Evolutionary conservation across 1,140 invertebrate species (phyloP), one percentile per base, ranked within the genome.

Genomic region (Bombus polaris): DNA sequence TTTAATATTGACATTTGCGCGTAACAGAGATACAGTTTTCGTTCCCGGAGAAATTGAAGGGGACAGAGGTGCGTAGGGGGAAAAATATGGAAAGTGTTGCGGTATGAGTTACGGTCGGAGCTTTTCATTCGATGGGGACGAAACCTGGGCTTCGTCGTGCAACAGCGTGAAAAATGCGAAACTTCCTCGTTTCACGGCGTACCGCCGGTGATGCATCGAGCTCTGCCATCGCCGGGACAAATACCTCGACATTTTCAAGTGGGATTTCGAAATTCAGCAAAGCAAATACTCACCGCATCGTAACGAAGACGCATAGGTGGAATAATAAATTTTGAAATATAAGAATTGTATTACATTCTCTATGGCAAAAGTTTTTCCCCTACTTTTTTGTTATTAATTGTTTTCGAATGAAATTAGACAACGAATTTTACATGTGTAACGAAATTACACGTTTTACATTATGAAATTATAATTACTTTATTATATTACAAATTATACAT

Each of bases 71-170:
- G 72, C 42, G 72, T 74, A 12, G 18, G n/a, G 37, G 32, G 53
- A 32, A 37, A 80, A 80, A 80, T 80, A 53, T 53, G 65, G 65
- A 80, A 80, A 80, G 65, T 80, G 77, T 80, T 70, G 77, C n/a
- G 13, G 44, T 42, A 80, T 80, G 77, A 80, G 42, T 80, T 68
- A 80, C 65, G 65, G 32, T 12, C n/a, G 65, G n/a, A 42, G 77
- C 65, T 80, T 80, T 80, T 70, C 77, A 68, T 66, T 62, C 42
- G 65, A 80, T 70, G 77, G 62, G 65, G 28, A 62, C 25, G 25
- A 80, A 80, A 10, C 35, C 10, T 9, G n/a, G 18, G 62, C 15
- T 70, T 70, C 42, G 47, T 28, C 73, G 73, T 25, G 42, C n/a
- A 28, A 39, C 62, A 53, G 12, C 32, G 77, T 80, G 77, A 80